phyloP scores from a whole-genome alignment of 2,113 vertebrate genomes.

The Bucco capensis region DNA sequence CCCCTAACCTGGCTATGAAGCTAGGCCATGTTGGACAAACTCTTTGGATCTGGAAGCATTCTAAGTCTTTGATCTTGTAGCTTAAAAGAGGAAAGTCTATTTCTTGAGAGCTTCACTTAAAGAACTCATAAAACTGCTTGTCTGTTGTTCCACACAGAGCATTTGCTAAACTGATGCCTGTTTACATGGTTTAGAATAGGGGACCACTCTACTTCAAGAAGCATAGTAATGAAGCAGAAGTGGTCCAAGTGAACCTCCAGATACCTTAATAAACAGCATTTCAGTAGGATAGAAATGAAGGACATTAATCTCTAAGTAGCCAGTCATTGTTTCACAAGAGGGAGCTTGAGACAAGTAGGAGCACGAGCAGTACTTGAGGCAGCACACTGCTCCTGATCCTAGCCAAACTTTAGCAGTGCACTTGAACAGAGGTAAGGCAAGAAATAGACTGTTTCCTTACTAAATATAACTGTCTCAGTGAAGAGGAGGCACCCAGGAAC shows the following conservation, averaged over 20 bases:
- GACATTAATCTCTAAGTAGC: neutral
- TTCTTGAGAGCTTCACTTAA: neutral
- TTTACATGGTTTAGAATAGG: neutral
- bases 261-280: neutral
- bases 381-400: neutral
- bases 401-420: neutral
- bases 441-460: fast-evolving
- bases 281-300: neutral
- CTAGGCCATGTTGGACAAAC: neutral
- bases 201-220: neutral
- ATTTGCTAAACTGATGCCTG: neutral
- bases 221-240: neutral
- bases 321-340: neutral
- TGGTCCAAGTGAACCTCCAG: neutral
- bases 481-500: neutral
- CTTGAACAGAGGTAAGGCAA: neutral
- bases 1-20: neutral
- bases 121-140: neutral
- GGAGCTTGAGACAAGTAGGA: neutral
- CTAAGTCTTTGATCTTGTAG: neutral
- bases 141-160: neutral
- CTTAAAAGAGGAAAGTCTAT: neutral
- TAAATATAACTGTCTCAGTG: neutral
- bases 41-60: neutral
- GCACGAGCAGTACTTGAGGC: fast-evolving